phyloP scores from a whole-genome alignment of 2,888 invertebrate species.

The Automeris io region DNA sequence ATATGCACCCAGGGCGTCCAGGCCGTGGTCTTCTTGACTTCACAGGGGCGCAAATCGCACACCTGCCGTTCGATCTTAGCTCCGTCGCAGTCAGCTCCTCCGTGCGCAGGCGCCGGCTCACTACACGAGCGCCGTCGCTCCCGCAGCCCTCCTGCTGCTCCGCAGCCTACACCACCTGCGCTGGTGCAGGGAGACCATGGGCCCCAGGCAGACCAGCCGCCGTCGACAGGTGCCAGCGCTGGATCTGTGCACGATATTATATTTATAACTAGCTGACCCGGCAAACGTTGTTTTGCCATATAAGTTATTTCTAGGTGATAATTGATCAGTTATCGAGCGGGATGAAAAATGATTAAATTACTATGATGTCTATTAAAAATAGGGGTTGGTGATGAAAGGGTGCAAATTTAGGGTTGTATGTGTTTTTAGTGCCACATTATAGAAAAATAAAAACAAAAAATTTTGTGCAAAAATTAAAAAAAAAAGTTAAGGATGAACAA shows the following conservation, averaged over 20 bases:
- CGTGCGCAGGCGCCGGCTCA: slow-evolving; percentile 81
- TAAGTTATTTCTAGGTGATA: too few species aligned
- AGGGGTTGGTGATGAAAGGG: too few species aligned
- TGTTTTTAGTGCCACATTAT: too few species aligned
- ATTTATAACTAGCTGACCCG: too few species aligned
- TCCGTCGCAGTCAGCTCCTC: slow-evolving; percentile 86
- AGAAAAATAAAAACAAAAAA: too few species aligned
- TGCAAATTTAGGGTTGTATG: too few species aligned
- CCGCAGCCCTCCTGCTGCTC: slow-evolving; percentile 77
- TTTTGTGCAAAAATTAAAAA: too few species aligned
- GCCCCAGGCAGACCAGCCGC: slow-evolving; percentile 90
- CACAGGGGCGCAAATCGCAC: slow-evolving; percentile 86
- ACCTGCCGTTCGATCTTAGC: slow-evolving; percentile 83
- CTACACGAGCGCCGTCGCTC: slow-evolving; percentile 85
- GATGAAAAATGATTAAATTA: too few species aligned
- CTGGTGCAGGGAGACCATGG: slow-evolving; percentile 86
- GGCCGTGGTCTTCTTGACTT: slow-evolving; percentile 82
- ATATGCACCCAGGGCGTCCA: slow-evolving; percentile 87
- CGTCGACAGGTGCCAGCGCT: slow-evolving; percentile 81
- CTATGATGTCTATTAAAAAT: too few species aligned
- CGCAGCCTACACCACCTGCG: slow-evolving; percentile 83
- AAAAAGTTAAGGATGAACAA: too few species aligned
- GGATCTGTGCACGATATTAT: slow-evolving; percentile 52
- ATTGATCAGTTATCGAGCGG: too few species aligned
- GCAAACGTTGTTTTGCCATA: too few species aligned